Evolutionary conservation across 2,797 vertebrate species (phyloP).

Genomic region (Gymnoscopelus braueri): DNA sequence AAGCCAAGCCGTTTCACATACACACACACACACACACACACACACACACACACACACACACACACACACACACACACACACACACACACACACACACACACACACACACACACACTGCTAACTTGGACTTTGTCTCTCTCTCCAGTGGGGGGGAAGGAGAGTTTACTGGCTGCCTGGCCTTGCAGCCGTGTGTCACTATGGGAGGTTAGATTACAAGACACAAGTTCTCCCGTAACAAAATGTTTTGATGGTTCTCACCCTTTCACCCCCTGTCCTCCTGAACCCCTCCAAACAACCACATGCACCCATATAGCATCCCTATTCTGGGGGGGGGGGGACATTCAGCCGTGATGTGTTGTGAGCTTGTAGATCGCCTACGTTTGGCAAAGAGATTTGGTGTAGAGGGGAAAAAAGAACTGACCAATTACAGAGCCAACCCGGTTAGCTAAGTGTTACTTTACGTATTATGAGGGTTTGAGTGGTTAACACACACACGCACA

Average conservation of each 20-base stretch:
- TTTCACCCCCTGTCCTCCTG: slow-evolving; percentile 27
- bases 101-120: slow-evolving; percentile 41
- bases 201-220: slow-evolving; percentile 39
- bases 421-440: no score
- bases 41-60: slow-evolving; percentile 16
- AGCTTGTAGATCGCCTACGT: slow-evolving; percentile 47
- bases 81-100: slow-evolving; percentile 8
- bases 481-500: no score
- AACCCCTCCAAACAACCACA: slow-evolving; percentile 44
- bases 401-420: no score
- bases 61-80: not conserved
- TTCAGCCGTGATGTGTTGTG: slow-evolving; percentile 17
- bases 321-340: not conserved
- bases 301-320: no score
- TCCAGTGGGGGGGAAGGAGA: slow-evolving; percentile 25
- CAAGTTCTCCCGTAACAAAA: slow-evolving; percentile 48
- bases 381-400: slow-evolving; percentile 17
- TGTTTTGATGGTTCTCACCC: slow-evolving; percentile 46
- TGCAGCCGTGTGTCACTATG: slow-evolving; percentile 28
- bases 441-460: no score
- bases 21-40: not conserved
- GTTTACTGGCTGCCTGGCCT: slow-evolving; percentile 24
- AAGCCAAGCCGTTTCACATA: slow-evolving; percentile 51
- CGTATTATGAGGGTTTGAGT: no score
- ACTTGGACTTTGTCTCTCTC: slow-evolving; percentile 17